Evolutionary conservation across 2,888 invertebrate genomes (phyloP).

Genomic region (Acleris cristana): DNA sequence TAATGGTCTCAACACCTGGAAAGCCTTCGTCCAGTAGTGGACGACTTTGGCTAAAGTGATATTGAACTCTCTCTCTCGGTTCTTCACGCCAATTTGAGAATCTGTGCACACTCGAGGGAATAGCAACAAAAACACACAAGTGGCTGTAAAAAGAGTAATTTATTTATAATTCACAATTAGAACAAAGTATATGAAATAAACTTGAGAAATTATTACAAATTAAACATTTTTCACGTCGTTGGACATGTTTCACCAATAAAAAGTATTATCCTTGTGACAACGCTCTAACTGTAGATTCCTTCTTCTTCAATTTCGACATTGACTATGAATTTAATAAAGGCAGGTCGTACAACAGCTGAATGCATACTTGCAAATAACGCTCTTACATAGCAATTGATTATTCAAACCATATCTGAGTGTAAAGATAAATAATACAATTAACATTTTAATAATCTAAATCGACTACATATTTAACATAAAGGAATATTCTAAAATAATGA

Average conservation of each 20-base stretch:
- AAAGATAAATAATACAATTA: conserved; percentile 82
- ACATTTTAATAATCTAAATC: conserved; percentile 76
- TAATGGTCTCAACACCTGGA: no score
- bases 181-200: conserved; percentile 73
- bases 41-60: no score
- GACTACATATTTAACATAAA: conserved; percentile 81
- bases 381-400: conserved; percentile 60
- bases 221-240: conserved; percentile 48
- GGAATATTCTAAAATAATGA: conserved; percentile 72
- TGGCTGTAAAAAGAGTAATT: conserved; percentile 79
- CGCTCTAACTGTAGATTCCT: conserved; percentile 55
- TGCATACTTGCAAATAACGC: conserved; percentile 59
- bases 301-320: conserved; percentile 51
- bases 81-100: no score
- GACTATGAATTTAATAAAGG: conserved; percentile 55
- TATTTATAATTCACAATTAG: conserved; percentile 81
- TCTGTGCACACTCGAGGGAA: no score
- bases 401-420: conserved; percentile 72
- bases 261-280: conserved; percentile 61
- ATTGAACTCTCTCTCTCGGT: no score
- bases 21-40: no score
- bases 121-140: conserved; percentile 36
- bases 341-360: conserved; percentile 52
- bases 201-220: conserved; percentile 65
- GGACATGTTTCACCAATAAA: conserved; percentile 48